Evolutionary conservation across 2,888 invertebrate genomes (phyloP).

Genomic region (Spisula solida): DNA sequence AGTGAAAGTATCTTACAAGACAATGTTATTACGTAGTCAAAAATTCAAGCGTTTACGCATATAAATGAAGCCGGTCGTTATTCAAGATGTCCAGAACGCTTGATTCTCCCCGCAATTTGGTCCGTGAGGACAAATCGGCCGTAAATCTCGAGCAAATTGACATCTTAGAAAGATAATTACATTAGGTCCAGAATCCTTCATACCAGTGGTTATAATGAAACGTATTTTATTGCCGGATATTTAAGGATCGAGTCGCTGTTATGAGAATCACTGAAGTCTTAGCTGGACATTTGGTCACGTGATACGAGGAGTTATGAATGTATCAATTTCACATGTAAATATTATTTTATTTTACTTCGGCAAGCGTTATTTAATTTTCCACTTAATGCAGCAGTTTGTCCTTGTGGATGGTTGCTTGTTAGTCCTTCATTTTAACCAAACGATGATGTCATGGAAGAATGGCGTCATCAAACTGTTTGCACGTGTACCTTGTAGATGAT

Average conservation of each 20-base stretch:
- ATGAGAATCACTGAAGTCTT: background rate
- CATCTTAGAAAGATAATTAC: conserved; percentile 19
- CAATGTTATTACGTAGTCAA: background rate
- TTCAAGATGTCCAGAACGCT: background rate
- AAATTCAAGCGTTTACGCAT: background rate
- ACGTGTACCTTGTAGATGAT: too few species aligned
- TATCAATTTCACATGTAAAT: background rate
- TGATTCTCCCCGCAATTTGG: background rate
- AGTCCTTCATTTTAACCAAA: too few species aligned
- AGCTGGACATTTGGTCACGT: background rate
- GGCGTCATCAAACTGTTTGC: too few species aligned
- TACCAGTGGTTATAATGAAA: background rate
- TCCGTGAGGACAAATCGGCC: background rate
- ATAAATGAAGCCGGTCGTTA: background rate
- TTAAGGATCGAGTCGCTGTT: background rate
- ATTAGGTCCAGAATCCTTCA: background rate
- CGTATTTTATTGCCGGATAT: background rate
- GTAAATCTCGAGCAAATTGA: conserved; percentile 20
- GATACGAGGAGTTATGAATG: background rate
- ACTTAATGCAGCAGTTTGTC: too few species aligned
- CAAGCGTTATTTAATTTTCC: too few species aligned
- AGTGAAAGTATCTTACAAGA: background rate
- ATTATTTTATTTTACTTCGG: too few species aligned
- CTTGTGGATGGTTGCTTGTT: too few species aligned
- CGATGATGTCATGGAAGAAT: too few species aligned